Base-by-base conservation (phyloP, 2,797 vertebrate species). In the Nasua narica region DNA sequence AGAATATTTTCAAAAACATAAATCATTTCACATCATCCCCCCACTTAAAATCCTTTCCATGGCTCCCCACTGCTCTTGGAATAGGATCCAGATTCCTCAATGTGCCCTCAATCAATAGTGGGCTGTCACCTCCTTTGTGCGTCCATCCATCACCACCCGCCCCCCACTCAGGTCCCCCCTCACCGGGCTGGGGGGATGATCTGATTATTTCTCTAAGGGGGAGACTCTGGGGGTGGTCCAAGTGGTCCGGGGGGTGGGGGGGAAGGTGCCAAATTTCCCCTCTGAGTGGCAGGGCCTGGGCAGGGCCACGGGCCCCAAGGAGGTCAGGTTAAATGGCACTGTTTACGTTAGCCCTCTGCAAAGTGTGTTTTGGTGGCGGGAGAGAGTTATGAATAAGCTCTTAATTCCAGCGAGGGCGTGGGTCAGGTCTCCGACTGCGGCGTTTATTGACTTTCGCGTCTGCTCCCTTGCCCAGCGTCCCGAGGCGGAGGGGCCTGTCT, bases 381-480 rank as follows among this genome's bases (percentile, higher is more conserved):
- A 91, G 94, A 89, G 90, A 78, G 92, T 76, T 93, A 91, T 95
- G 90, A 98, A 98, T 92, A 95, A 98, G 88, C 97, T 97, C 97
- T 91, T 62, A 96, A 96, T 92, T 74, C 84, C 95, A 96, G 94
- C 8, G 3, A 89, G 92, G 79, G 82, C 56, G 2, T 1, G 87
- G 97, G 97, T 95, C 97, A 88, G 97, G 84, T 96, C 97, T 81
- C 97, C 52, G 83, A 65, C 0, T 0, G 76, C 2, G 9, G 84
- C 70, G 18, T 95, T 97, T 90, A 56, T 96, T 90, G 96, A 94
- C 96, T 93, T 43, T n/a, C 0, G 11, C 18, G 85, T 94, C 97
- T 98, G 97, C 91, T 76, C 60, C 90, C 65, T 76, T 89, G 91
- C 91, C 95, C 96, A 15, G 8, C 0, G 3, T 91, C 94, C 94